phyloP scores from a whole-genome alignment of 2,888 invertebrate species.

The Xanthostigma xanthostigma region DNA sequence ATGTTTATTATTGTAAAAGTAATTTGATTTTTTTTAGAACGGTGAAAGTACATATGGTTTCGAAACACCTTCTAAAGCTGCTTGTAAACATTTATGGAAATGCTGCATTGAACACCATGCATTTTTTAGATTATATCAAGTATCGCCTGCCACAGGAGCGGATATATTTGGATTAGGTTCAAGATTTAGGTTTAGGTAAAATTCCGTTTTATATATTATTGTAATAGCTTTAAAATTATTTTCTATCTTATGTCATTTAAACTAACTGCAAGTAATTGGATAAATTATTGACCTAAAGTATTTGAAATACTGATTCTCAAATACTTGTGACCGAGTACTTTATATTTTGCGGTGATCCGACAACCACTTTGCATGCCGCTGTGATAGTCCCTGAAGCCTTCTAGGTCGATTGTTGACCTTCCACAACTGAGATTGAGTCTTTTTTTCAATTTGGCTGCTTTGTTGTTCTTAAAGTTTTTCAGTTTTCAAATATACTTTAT shows the following conservation, averaged over 20 bases:
- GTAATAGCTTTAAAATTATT: slow-evolving; percentile 1
- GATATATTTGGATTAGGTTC: slow-evolving; percentile 67
- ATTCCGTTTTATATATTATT: background rate
- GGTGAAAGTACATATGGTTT: slow-evolving; percentile 94
- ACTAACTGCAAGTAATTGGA: too few species aligned
- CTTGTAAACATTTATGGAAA: slow-evolving; percentile 91
- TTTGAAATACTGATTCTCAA: too few species aligned
- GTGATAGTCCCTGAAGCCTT: too few species aligned
- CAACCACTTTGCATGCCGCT: too few species aligned
- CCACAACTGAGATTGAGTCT: too few species aligned
- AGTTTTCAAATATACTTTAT: too few species aligned
- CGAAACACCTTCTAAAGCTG: slow-evolving; percentile 80
- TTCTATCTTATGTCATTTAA: background rate
- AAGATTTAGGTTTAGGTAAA: slow-evolving; percentile 62
- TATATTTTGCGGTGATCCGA: too few species aligned
- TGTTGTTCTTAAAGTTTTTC: too few species aligned
- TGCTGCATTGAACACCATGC: slow-evolving; percentile 94
- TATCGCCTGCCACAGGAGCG: slow-evolving; percentile 52
- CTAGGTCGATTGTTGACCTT: too few species aligned
- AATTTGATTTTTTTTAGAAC: slow-evolving; percentile 39
- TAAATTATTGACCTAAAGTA: too few species aligned
- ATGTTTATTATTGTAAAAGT: background rate
- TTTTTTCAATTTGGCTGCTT: too few species aligned
- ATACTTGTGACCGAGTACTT: too few species aligned
- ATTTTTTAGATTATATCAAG: slow-evolving; percentile 76